These are phyloP conservation scores for Tenrec ecaudatus DNA, from an alignment of 2,113 vertebrate genomes.

Conservation along the genomic window DNA sequence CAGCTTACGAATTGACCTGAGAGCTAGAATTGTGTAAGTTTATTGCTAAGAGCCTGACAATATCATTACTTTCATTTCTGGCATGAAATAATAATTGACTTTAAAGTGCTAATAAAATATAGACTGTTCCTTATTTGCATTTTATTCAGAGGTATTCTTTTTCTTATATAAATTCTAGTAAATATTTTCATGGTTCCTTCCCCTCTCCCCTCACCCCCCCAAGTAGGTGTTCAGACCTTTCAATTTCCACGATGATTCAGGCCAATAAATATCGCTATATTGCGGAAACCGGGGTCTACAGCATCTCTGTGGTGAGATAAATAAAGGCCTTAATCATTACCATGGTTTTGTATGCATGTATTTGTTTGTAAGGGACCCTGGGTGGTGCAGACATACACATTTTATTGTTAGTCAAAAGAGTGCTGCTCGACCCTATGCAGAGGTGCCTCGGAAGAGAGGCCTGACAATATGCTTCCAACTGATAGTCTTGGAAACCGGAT, in stretches of 20 bases:
- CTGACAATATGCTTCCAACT: neutral
- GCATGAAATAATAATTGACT: constrained; percentile 55
- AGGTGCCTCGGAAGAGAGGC: neutral
- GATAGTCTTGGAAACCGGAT: neutral
- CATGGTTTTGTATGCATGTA: neutral
- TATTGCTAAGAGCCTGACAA: constrained; percentile 25
- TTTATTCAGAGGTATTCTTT: constrained; percentile 20
- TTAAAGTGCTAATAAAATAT: constrained; percentile 44
- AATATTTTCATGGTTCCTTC: constrained; percentile 19
- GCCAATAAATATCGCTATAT: neutral
- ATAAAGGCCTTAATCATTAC: constrained; percentile 1
- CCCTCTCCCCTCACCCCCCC: too few species aligned
- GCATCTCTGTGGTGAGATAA: neutral
- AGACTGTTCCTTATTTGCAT: constrained; percentile 16
- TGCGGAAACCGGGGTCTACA: neutral
- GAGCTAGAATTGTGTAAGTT: neutral
- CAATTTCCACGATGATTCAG: constrained; percentile 32
- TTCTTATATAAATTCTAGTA: constrained; percentile 12
- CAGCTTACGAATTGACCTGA: constrained; percentile 15
- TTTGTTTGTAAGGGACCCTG: neutral
- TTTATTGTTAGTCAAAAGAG: neutral
- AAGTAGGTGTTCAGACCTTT: constrained; percentile 2
- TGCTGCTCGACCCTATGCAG: neutral
- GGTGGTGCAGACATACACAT: neutral
- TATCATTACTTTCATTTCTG: constrained; percentile 40